A percentile compares a stretch with the other conserved stretches of the same genome.
Conservation (phyloP, 30 jellyfish, hydroid and myxozoan species). For the Aurelia aurita region DNA sequence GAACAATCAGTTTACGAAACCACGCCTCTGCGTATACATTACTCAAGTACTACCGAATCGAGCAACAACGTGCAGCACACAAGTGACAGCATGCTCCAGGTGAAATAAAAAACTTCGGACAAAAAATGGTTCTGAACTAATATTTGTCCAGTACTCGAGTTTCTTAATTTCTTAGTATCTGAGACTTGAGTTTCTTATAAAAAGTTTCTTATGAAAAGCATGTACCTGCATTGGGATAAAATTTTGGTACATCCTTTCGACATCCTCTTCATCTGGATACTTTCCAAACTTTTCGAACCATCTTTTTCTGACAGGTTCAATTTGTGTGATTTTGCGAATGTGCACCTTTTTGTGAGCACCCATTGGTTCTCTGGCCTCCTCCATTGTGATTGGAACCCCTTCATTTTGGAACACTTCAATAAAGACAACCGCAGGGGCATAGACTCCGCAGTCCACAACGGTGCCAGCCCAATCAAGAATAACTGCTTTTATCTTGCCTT, state of each 20-base stretch:
- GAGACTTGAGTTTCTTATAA: too few relatives aligned
- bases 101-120: too few relatives aligned
- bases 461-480: constrained; percentile 99
- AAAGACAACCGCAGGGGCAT: constrained; percentile 98
- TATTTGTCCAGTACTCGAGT: too few relatives aligned
- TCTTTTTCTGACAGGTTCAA: constrained; percentile 88
- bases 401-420: constrained; percentile 84
- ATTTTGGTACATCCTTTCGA: constrained; percentile 88
- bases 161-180: too few relatives aligned
- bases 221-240: constrained; percentile 96
- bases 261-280: constrained; percentile 89
- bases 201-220: too few relatives aligned
- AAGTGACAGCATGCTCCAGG: too few relatives aligned
- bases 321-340: constrained; percentile 87
- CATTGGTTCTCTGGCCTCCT: constrained; percentile 99
- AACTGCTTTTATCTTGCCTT: constrained; percentile 94
- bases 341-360: constrained; percentile 95
- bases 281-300: constrained; percentile 91
- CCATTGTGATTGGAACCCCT: constrained; percentile 97
- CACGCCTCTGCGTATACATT: too few relatives aligned
- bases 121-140: too few relatives aligned
- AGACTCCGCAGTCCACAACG: constrained; percentile 97
- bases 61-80: too few relatives aligned
- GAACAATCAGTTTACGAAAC: too few relatives aligned
- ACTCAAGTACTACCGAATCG: too few relatives aligned